Base-by-base conservation (phyloP, 2,888 invertebrate species). In the Mesochorus sp. region DNA sequence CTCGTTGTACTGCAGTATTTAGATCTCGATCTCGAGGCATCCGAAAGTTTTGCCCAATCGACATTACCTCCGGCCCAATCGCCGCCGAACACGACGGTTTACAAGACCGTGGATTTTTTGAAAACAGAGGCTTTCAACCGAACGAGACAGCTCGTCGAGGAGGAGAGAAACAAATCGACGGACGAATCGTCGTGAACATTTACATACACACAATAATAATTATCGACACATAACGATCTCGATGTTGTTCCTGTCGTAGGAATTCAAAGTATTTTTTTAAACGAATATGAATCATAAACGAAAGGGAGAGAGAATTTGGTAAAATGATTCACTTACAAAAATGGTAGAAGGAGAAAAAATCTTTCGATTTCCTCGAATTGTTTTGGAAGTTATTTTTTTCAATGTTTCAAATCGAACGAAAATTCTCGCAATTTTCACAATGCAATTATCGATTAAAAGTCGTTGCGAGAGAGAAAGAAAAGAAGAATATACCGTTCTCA, bases 91-190 rank as follows among this genome's bases (percentile, higher is more conserved):
- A 92, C 92, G 10, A 85, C 95, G 0, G 96, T 96, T 5, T 98
- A 98, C 91, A 97, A 97, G 90, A 96, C 96, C 0, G 97, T 98
- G 0, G 98, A 98, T 92, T 98, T 98, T 92, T 92, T 97, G 62
- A 98, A 97, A 92, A 98, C 98, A 0, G 95, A 97, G 89, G 98
- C 98, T 3, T 97, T 98, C 88, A 97, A 96, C 91, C 95, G 96
- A 76, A 97, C 96, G 37, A 93, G 96, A 62, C 95, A 96, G 88
- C 95, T 95, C 87, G 95, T 96, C 0, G 96, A 95, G 88, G 95
- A 94, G 79, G 94, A 94, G 34, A 91, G 95, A 80, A 91, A 92
- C 79, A 89, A 91, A 76, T 91, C 90, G 75, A 88, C 90, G 28
- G 90, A 90, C 55, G 90, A 91, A 82, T 85, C 88, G 76, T 85